These are phyloP conservation scores for Oithona nana DNA, from an alignment of 2,888 invertebrate species.

Conservation along the genomic window DNA sequence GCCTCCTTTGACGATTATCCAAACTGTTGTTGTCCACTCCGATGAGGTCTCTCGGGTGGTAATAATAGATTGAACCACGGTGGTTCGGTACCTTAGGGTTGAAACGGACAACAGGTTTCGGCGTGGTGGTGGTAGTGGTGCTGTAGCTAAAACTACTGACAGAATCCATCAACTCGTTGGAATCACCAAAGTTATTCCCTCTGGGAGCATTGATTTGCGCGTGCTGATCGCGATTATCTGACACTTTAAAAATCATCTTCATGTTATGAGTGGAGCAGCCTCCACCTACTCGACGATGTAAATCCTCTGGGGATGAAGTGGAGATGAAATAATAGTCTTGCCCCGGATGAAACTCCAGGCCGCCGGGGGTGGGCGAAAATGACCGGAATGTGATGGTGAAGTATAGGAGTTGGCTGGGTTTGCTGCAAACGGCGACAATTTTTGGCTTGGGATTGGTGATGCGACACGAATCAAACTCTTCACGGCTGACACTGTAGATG, in stretches of 20 bases:
- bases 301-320: conserved; percentile 73
- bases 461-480: conserved; percentile 85
- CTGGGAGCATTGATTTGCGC: not conserved
- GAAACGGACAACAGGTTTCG: not conserved
- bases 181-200: not conserved
- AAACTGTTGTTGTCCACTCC: conserved; percentile 2
- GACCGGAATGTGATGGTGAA: conserved; percentile 90
- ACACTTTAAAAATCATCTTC: conserved; percentile 86
- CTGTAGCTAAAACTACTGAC: not conserved
- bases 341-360: conserved; percentile 77
- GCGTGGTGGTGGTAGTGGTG: not conserved
- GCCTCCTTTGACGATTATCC: not conserved
- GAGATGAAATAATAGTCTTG: conserved; percentile 86
- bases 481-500: conserved; percentile 52
- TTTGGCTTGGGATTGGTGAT: conserved; percentile 83
- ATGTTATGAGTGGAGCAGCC: conserved; percentile 77
- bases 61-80: conserved; percentile 10
- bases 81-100: not conserved
- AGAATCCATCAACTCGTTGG: not conserved
- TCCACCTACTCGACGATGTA: conserved; percentile 75
- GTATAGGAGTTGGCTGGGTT: conserved; percentile 80
- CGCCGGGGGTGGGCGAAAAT: conserved; percentile 85
- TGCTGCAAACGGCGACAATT: conserved; percentile 87
- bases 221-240: conserved; percentile 27
- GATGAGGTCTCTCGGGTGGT: conserved; percentile 9